phyloP scores from a whole-genome alignment of 2,888 invertebrate species.

The Xylota segnis region DNA sequence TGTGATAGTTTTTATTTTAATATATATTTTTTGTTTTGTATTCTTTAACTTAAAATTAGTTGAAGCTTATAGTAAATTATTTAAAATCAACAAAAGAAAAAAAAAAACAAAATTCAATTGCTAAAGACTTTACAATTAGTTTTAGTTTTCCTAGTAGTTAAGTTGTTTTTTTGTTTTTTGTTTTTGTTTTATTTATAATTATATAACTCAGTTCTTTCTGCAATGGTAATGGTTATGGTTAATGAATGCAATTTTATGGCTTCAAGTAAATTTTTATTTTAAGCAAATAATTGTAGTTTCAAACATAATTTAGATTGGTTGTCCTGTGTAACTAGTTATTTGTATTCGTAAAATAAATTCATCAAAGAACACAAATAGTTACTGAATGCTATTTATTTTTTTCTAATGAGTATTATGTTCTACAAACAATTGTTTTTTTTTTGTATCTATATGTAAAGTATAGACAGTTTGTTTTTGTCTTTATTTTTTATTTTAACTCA shows the following conservation, averaged over 20 bases:
- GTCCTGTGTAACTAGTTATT: slow-evolving; percentile 23
- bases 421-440: slow-evolving; percentile 26
- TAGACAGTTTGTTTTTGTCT: slow-evolving; percentile 42
- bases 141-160: slow-evolving; percentile 21
- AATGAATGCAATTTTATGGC: slow-evolving; percentile 17
- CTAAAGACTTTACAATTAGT: slow-evolving; percentile 38
- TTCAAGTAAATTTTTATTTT: not conserved
- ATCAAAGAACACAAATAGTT: slow-evolving; percentile 74
- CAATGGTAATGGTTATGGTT: slow-evolving; percentile 45
- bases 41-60: slow-evolving; percentile 45
- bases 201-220: slow-evolving; percentile 72
- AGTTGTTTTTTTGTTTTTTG: not conserved
- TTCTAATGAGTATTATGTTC: slow-evolving; percentile 21
- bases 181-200: slow-evolving; percentile 25
- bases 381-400: slow-evolving; percentile 42
- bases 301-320: slow-evolving; percentile 1
- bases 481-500: slow-evolving; percentile 29
- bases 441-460: slow-evolving; percentile 67
- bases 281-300: slow-evolving; percentile 17
- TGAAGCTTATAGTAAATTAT: slow-evolving; percentile 55
- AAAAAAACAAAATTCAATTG: slow-evolving; percentile 37
- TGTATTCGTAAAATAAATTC: slow-evolving; percentile 66
- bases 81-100: slow-evolving; percentile 44
- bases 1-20: slow-evolving; percentile 3
- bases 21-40: not conserved